These are phyloP conservation scores for Thera obeliscata DNA, from an alignment of 2,888 invertebrate species.

Conservation along the genomic window DNA sequence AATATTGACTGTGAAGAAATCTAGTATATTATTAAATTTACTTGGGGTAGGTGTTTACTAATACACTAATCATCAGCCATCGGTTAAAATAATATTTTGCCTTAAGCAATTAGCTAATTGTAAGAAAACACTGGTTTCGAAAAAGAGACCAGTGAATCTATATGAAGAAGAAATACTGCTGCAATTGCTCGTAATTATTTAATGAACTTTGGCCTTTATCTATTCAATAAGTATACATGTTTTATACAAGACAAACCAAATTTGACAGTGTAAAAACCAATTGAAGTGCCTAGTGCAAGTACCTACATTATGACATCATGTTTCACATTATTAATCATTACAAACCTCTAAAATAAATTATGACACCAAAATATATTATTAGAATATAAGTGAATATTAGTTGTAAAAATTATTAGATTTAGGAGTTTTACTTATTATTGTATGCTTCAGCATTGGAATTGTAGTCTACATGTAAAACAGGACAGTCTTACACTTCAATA, in stretches of 20 bases:
- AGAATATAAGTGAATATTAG: not conserved
- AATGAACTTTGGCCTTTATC: constrained; percentile 1
- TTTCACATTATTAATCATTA: constrained; percentile 2
- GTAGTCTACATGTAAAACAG: not conserved
- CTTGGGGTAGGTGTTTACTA: not conserved
- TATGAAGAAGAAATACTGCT: not conserved
- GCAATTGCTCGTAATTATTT: not conserved
- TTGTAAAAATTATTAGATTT: not conserved
- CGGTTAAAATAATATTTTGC: not conserved
- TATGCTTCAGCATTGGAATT: constrained; percentile 1
- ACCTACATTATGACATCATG: constrained; percentile 4
- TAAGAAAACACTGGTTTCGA: too few species aligned
- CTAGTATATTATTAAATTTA: not conserved
- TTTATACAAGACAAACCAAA: not conserved
- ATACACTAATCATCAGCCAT: not conserved
- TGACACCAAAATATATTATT: not conserved
- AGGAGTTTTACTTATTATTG: not conserved
- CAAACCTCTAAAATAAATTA: not conserved
- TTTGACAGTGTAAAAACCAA: not conserved
- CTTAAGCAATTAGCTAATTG: too few species aligned
- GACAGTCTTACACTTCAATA: not conserved
- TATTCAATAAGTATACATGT: not conserved
- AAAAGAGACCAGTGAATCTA: too few species aligned
- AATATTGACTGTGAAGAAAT: not conserved
- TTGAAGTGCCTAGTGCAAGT: constrained; percentile 3